Conservation (phyloP, 2,113 vertebrate genomes). For the Emydocephalus ijimae region DNA sequence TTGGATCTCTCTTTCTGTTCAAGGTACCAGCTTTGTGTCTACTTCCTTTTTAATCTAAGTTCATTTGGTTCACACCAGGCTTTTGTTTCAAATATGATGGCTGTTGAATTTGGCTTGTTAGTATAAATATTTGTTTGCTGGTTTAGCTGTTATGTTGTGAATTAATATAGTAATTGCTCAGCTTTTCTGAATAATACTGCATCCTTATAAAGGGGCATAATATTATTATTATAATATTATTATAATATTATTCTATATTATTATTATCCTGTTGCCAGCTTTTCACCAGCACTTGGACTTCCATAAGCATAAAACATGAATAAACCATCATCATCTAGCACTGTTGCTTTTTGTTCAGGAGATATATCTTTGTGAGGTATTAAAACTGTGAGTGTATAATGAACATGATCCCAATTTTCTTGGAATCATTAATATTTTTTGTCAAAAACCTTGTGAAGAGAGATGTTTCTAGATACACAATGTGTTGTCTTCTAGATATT, state of each 20-base stretch:
- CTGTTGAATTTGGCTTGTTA: neutral
- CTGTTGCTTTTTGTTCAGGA: neutral
- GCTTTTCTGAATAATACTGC: neutral
- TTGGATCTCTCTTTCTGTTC: neutral
- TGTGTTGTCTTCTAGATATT: neutral
- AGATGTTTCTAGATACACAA: neutral
- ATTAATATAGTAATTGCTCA: neutral
- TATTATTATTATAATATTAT: neutral
- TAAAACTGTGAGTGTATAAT: neutral
- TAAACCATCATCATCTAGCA: neutral
- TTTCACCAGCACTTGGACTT: neutral
- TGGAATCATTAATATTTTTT: neutral
- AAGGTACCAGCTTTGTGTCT: neutral
- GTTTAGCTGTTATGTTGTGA: neutral
- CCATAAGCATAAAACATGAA: neutral
- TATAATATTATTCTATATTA: neutral
- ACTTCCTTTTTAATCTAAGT: neutral
- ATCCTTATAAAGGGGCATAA: neutral
- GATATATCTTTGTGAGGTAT: neutral
- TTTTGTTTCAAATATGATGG: neutral
- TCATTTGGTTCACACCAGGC: neutral
- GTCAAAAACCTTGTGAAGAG: neutral
- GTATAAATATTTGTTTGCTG: neutral
- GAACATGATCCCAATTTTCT: neutral
- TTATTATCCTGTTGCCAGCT: neutral